phyloP scores from a whole-genome alignment of 2,888 invertebrate species.

The Epinotia nisella region DNA sequence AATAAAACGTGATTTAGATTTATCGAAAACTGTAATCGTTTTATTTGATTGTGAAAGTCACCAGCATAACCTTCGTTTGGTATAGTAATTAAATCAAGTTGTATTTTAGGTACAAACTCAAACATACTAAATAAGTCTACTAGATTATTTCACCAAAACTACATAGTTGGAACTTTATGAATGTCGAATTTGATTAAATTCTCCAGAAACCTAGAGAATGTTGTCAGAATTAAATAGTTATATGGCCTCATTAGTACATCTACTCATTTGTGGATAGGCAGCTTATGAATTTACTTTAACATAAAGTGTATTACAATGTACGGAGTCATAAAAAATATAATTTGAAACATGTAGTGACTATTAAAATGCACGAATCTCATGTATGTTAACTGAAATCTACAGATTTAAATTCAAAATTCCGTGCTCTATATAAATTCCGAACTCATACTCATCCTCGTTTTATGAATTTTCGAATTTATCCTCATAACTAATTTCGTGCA shows the following conservation, averaged over 20 bases:
- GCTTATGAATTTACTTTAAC: too few species aligned
- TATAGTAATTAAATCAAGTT: not conserved
- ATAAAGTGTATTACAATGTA: too few species aligned
- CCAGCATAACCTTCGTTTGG: not conserved
- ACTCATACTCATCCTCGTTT: too few species aligned
- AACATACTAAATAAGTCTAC: not conserved
- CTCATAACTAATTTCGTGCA: too few species aligned
- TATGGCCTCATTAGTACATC: not conserved
- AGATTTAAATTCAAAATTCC: too few species aligned
- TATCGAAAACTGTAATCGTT: not conserved
- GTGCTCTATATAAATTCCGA: too few species aligned
- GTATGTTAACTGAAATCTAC: too few species aligned
- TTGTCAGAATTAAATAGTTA: not conserved
- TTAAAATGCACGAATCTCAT: too few species aligned
- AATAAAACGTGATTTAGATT: slow-evolving; percentile 33
- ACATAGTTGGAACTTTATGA: not conserved
- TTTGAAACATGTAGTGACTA: too few species aligned
- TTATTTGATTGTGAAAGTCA: not conserved
- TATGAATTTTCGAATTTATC: too few species aligned
- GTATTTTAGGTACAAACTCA: not conserved
- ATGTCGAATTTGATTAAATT: not conserved
- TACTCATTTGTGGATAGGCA: not conserved
- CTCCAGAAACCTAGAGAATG: not conserved
- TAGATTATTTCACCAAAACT: not conserved
- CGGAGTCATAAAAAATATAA: too few species aligned